Conservation (phyloP, 1,140 invertebrate species). For the Sycophila sp. region DNA sequence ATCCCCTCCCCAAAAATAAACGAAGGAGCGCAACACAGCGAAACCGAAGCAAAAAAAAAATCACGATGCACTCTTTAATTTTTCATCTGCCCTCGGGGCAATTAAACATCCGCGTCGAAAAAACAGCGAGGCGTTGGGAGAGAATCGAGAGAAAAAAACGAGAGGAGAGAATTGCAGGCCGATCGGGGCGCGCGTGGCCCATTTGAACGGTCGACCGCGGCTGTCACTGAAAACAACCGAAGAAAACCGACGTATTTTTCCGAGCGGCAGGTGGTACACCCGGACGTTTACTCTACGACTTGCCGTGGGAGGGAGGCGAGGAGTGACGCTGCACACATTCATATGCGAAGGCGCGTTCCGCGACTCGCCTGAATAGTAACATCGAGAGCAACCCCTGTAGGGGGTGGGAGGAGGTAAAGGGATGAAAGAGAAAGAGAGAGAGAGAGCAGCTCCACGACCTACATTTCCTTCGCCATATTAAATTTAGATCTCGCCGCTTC, state of each 20-base stretch:
- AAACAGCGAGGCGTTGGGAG: neutral
- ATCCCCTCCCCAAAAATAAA: neutral
- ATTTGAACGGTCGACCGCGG: too few relatives aligned
- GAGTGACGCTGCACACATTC: neutral
- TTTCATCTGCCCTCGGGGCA: slow-evolving; percentile 6
- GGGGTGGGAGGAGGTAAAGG: neutral
- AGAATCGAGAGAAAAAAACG: too few relatives aligned
- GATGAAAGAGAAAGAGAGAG: neutral
- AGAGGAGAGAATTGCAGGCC: too few relatives aligned
- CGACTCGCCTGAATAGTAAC: neutral
- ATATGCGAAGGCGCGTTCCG: neutral
- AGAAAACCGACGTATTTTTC: too few relatives aligned
- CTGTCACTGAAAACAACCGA: slow-evolving; percentile 11
- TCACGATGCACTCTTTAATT: neutral
- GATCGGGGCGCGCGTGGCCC: too few relatives aligned
- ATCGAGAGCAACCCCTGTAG: neutral
- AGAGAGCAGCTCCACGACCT: slow-evolving; percentile 4
- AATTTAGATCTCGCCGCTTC: slow-evolving; percentile 28
- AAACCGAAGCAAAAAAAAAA: neutral
- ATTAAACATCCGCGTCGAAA: slow-evolving; percentile 12
- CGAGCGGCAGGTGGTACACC: neutral
- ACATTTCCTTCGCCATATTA: slow-evolving; percentile 28
- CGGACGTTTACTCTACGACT: neutral
- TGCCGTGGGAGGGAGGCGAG: neutral
- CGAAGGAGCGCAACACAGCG: neutral